These are phyloP conservation scores for Microcebus ravelobensis DNA, from an alignment of 2,113 vertebrate genomes.

Conservation along the genomic window DNA sequence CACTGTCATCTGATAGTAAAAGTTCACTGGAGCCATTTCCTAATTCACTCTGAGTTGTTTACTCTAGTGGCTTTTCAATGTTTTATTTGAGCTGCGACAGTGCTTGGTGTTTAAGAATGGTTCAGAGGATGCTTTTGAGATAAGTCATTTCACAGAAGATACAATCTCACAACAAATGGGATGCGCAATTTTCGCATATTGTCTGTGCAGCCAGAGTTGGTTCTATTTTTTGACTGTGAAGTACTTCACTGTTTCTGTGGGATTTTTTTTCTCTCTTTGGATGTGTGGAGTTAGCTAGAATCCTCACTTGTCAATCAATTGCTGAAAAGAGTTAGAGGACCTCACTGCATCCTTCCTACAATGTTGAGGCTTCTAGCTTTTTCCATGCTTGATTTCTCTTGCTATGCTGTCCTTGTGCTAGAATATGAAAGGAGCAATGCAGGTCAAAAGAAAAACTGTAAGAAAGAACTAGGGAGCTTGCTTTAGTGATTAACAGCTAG, in stretches of 20 bases:
- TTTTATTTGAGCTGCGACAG: background rate
- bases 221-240: slow-evolving; percentile 31
- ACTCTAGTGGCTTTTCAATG: background rate
- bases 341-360: background rate
- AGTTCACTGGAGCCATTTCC: background rate
- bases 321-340: background rate
- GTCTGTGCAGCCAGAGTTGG: background rate
- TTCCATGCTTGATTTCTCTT: background rate
- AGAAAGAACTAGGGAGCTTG: background rate
- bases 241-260: background rate
- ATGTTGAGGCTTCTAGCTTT: background rate
- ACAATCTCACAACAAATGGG: background rate
- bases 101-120: background rate
- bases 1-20: background rate
- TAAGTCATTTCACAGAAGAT: background rate
- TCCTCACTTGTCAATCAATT: background rate
- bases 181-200: background rate
- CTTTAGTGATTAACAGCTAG: background rate
- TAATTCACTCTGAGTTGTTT: background rate
- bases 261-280: background rate
- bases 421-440: background rate
- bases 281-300: background rate
- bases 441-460: background rate
- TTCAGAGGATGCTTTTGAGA: background rate
- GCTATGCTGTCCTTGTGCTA: background rate